Conservation (phyloP, 2,888 invertebrate species). For the Tortricodes alternella region DNA sequence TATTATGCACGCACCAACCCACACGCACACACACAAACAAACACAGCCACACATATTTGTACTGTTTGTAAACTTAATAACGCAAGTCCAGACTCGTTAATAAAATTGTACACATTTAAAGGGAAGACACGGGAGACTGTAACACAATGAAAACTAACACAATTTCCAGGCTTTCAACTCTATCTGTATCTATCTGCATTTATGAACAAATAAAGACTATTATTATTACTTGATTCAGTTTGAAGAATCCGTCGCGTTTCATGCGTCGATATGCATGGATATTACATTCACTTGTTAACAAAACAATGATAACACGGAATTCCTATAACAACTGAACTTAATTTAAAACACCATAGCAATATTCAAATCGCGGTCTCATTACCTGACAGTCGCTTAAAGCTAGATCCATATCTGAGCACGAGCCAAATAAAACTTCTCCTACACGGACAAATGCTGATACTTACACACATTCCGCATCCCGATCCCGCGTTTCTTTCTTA, state of each 20-base stretch:
- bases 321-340: background rate
- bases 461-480: conserved; percentile 54
- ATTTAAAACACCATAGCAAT: background rate
- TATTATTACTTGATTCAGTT: too few relatives aligned
- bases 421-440: conserved; percentile 36
- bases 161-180: too few relatives aligned
- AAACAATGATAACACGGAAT: background rate
- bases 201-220: too few relatives aligned
- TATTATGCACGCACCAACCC: background rate
- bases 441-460: conserved; percentile 56
- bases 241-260: background rate
- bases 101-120: too few relatives aligned
- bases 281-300: background rate
- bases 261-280: background rate
- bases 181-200: too few relatives aligned
- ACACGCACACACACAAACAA: too few relatives aligned
- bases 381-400: conserved; percentile 7
- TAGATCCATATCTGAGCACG: conserved; percentile 24
- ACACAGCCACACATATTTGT: too few relatives aligned
- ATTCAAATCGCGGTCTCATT: background rate
- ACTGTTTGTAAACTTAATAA: too few relatives aligned
- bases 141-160: too few relatives aligned
- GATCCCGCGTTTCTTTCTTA: conserved; percentile 51
- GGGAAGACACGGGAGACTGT: too few relatives aligned
- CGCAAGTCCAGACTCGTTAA: too few relatives aligned